These are phyloP conservation scores for Molossus alvarezi DNA, from an alignment of 2,797 vertebrate genomes.

Conservation along the genomic window DNA sequence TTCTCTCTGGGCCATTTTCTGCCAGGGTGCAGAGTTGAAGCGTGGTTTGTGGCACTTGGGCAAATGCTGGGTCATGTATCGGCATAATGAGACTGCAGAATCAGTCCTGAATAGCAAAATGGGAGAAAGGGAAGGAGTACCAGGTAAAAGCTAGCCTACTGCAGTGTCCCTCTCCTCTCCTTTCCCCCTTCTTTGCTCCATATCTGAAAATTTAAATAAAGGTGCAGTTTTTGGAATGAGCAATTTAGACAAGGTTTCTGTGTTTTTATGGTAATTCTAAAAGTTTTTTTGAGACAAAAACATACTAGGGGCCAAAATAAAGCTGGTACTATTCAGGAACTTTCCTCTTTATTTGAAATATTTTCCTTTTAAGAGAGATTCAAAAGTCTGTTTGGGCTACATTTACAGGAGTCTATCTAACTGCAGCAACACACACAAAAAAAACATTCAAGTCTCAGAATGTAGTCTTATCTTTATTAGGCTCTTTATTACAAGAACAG, in stretches of 20 bases:
- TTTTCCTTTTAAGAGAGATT: slow-evolving; percentile 72
- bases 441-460: slow-evolving; percentile 65
- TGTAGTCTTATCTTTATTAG: slow-evolving; percentile 70
- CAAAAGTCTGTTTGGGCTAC: slow-evolving; percentile 39
- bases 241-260: neutral
- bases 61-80: neutral
- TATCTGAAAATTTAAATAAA: slow-evolving; percentile 41
- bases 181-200: no score
- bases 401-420: slow-evolving; percentile 72
- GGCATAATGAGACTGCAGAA: neutral
- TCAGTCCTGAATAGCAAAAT: neutral
- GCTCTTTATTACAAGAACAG: slow-evolving; percentile 71
- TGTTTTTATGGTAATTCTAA: slow-evolving; percentile 43
- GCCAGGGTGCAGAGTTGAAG: neutral
- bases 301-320: slow-evolving; percentile 53
- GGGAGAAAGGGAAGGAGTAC: neutral
- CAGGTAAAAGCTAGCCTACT: neutral
- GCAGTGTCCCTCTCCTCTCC: neutral
- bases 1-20: slow-evolving; percentile 13
- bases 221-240: slow-evolving; percentile 37
- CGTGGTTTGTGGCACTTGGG: neutral
- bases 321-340: neutral
- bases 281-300: slow-evolving; percentile 69
- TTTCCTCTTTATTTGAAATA: slow-evolving; percentile 60
- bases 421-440: neutral